Evolutionary conservation across 2,113 vertebrate species (phyloP).

Genomic region (Gracilinanus agilis): DNA sequence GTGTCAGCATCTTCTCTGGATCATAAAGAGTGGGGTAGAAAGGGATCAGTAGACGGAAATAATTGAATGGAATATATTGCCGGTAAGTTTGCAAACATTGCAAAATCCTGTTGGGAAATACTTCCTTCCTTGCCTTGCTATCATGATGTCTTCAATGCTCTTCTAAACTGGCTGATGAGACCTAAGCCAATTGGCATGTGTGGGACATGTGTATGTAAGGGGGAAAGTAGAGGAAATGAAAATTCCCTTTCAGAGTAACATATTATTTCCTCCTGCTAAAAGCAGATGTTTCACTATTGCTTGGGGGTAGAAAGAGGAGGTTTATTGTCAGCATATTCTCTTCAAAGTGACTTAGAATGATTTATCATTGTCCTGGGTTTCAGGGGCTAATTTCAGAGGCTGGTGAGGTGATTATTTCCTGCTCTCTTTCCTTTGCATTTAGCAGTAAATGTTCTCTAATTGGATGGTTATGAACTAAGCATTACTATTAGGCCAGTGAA

Average conservation of each 20-base stretch:
- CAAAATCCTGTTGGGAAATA: not conserved
- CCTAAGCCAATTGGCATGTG: not conserved
- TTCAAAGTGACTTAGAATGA: not conserved
- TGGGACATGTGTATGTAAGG: not conserved
- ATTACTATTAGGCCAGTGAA: not conserved
- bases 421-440: not conserved
- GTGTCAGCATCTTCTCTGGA: not conserved
- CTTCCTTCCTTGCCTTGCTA: not conserved
- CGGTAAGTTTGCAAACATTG: slow-evolving; percentile 52
- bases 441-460: not conserved
- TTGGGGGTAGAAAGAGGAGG: not conserved
- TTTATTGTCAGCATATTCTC: not conserved
- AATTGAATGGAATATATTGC: not conserved
- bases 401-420: not conserved
- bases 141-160: not conserved
- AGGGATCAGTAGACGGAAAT: not conserved
- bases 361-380: not conserved
- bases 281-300: not conserved
- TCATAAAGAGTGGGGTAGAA: not conserved
- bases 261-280: not conserved
- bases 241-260: not conserved
- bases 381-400: not conserved
- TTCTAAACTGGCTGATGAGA: not conserved
- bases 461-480: not conserved
- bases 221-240: not conserved